These are phyloP conservation scores for Cataglyphis rosenhaueri DNA, from an alignment of 2,888 invertebrate species.

Conservation along the genomic window DNA sequence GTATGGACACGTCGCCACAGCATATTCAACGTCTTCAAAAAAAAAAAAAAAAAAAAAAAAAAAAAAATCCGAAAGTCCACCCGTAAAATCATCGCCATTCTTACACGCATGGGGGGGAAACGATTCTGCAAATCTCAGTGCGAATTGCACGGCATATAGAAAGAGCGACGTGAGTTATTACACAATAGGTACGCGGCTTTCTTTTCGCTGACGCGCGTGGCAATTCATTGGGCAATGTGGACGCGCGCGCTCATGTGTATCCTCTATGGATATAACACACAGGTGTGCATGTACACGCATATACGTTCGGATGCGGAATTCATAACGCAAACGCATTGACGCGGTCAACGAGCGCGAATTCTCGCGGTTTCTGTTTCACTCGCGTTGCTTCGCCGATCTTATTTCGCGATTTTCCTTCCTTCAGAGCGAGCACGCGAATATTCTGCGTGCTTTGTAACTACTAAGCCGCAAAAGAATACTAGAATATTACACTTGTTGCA, in stretches of 20 bases:
- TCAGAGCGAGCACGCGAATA: background rate
- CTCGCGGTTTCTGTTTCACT: background rate
- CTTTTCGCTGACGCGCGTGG: constrained; percentile 81
- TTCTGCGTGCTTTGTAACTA: background rate
- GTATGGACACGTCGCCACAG: background rate
- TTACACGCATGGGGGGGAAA: background rate
- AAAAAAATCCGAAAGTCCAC: background rate
- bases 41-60: too few species aligned
- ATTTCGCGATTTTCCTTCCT: constrained; percentile 20
- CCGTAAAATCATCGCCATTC: background rate
- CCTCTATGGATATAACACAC: background rate
- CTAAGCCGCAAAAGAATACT: background rate
- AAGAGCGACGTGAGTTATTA: constrained; percentile 78
- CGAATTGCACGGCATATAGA: constrained; percentile 69
- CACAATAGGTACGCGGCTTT: constrained; percentile 81
- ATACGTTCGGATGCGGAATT: constrained; percentile 2
- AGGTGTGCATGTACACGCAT: background rate
- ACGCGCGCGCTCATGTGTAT: constrained; percentile 34
- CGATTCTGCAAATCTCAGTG: constrained; percentile 46
- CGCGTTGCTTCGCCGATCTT: background rate
- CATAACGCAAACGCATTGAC: background rate
- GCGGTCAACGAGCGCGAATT: constrained; percentile 25
- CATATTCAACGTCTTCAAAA: too few species aligned
- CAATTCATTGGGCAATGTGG: constrained; percentile 80
- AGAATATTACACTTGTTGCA: background rate